These are phyloP conservation scores for Drosophila mayri DNA, from an alignment of 1,140 invertebrate species.

Conservation along the genomic window DNA sequence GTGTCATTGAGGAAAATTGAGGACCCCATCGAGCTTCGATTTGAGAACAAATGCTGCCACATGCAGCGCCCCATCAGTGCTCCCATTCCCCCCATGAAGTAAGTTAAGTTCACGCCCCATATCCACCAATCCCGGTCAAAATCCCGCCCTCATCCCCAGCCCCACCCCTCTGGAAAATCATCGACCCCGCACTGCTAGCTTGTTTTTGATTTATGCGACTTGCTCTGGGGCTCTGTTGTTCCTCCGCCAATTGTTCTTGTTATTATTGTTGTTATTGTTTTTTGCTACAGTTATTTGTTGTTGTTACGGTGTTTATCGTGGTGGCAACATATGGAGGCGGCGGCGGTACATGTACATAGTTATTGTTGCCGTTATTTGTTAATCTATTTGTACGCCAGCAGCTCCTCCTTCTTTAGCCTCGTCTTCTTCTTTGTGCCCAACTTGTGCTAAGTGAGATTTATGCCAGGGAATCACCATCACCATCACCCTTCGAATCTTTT, in stretches of 20 bases:
- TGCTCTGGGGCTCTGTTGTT: constrained; percentile 16
- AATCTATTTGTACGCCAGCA: constrained; percentile 71
- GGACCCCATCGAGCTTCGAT: constrained; percentile 18
- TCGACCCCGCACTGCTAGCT: constrained; percentile 37
- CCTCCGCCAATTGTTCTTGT: constrained; percentile 15
- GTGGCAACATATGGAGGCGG: constrained; percentile 70
- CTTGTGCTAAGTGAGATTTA: constrained; percentile 71
- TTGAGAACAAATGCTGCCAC: constrained; percentile 66
- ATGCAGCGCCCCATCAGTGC: constrained; percentile 35
- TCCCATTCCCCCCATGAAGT: neutral
- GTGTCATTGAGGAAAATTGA: constrained; percentile 25
- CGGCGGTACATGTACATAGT: constrained; percentile 45
- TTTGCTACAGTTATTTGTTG: constrained; percentile 33
- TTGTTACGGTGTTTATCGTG: constrained; percentile 64
- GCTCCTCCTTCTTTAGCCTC: neutral
- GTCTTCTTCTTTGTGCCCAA: neutral
- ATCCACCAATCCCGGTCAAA: neutral
- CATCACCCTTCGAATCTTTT: neutral
- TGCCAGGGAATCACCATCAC: constrained; percentile 19
- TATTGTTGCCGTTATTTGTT: constrained; percentile 71
- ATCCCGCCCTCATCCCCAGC: neutral
- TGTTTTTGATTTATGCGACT: constrained; percentile 68
- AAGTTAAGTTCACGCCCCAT: constrained; percentile 7
- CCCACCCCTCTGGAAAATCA: constrained; percentile 4
- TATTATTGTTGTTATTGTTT: constrained; percentile 42